Conservation (phyloP, 2,888 invertebrate genomes). For the Cyclophora albipunctata region DNA sequence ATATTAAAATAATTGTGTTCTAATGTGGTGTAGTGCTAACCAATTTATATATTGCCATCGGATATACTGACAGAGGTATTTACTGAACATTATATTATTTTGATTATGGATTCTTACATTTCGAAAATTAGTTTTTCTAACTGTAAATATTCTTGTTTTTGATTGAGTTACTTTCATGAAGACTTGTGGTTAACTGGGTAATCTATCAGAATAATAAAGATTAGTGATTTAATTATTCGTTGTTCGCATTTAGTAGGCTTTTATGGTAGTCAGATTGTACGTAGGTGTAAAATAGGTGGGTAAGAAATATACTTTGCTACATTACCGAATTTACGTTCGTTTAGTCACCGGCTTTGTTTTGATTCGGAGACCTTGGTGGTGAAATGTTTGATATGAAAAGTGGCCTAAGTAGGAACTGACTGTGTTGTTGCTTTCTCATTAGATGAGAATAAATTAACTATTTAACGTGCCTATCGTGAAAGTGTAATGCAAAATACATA, state of each 20-base stretch:
- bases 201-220: background rate
- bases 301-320: slow-evolving; percentile 1
- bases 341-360: no score
- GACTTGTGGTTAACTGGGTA: slow-evolving; percentile 10
- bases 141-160: slow-evolving; percentile 29
- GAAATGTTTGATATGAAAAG: background rate
- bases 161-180: slow-evolving; percentile 18
- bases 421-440: slow-evolving; percentile 25
- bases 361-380: no score
- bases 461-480: slow-evolving; percentile 32
- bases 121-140: slow-evolving; percentile 19
- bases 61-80: slow-evolving; percentile 19
- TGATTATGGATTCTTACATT: no score
- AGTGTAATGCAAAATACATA: slow-evolving; percentile 21
- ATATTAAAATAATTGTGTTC: no score
- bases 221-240: slow-evolving; percentile 4
- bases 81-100: background rate
- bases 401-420: slow-evolving; percentile 2
- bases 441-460: slow-evolving; percentile 33
- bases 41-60: no score
- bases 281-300: slow-evolving; percentile 28
- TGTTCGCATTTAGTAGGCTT: slow-evolving; percentile 18
- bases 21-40: no score
- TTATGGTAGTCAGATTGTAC: slow-evolving; percentile 25
- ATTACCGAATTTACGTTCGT: no score